Conservation (phyloP, 2,797 vertebrate genomes). For the Pseudopleuronectes americanus region DNA sequence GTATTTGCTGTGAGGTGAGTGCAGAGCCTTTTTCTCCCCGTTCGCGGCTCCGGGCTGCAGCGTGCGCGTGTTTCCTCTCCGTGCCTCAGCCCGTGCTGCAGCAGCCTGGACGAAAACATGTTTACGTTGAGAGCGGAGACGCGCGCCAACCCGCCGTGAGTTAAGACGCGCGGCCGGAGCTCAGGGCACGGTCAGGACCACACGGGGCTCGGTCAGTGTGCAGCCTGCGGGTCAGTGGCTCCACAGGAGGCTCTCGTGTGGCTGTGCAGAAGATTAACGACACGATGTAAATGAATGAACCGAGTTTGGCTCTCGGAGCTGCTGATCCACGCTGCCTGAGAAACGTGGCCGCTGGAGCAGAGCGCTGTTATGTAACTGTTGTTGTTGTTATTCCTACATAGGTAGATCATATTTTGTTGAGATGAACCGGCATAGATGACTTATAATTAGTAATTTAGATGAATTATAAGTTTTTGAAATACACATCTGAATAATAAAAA, state of each 20-base stretch:
- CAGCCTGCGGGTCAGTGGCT: too few species aligned
- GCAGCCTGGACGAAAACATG: slow-evolving; percentile 79
- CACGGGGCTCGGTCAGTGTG: not conserved
- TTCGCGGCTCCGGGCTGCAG: not conserved
- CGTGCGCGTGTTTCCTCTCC: slow-evolving; percentile 21
- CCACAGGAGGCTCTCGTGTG: not conserved
- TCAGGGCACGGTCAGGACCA: not conserved
- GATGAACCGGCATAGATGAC: not conserved
- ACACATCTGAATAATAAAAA: too few species aligned
- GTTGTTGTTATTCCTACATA: not conserved
- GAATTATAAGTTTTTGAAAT: not conserved
- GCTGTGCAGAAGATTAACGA: not conserved
- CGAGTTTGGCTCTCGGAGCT: slow-evolving; percentile 1
- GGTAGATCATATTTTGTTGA: not conserved
- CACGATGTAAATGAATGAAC: not conserved
- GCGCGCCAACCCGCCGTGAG: slow-evolving; percentile 53
- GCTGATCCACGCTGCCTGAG: not conserved
- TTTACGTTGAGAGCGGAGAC: slow-evolving; percentile 74
- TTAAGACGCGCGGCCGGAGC: slow-evolving; percentile 1
- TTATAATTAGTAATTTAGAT: not conserved
- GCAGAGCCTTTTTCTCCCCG: not conserved
- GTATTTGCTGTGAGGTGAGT: slow-evolving; percentile 56
- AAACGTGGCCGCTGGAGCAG: not conserved
- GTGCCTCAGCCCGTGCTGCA: slow-evolving; percentile 56
- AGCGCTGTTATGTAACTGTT: not conserved